Conservation (phyloP, 2,797 vertebrate species). For the Typhlichthys subterraneus region DNA sequence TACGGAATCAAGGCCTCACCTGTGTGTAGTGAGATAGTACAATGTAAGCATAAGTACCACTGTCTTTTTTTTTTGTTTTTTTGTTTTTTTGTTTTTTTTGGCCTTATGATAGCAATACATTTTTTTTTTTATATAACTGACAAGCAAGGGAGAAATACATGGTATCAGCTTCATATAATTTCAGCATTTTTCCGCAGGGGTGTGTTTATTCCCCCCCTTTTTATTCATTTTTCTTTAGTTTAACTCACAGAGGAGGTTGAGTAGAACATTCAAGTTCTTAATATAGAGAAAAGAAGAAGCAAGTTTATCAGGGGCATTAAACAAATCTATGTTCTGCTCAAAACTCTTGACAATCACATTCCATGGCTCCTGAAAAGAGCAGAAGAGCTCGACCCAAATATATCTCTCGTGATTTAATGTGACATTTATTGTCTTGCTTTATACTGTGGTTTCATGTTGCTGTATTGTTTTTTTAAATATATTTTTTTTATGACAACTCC, state of each 20-base stretch:
- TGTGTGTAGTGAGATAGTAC: constrained; percentile 40
- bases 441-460: constrained; percentile 55
- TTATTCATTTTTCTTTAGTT: constrained; percentile 32
- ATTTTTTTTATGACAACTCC: constrained; percentile 54
- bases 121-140: constrained; percentile 27
- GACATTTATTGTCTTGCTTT: constrained; percentile 61
- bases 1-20: constrained; percentile 23
- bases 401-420: constrained; percentile 64
- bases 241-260: constrained; percentile 21
- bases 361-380: constrained; percentile 66
- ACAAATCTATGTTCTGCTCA: constrained; percentile 62
- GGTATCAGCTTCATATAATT: constrained; percentile 40
- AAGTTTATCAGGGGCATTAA: constrained; percentile 65
- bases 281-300: constrained; percentile 14
- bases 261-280: constrained; percentile 42
- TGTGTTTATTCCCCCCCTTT: constrained; percentile 8
- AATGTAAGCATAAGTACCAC: constrained; percentile 65
- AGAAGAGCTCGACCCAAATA: constrained; percentile 62
- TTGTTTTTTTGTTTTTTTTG: constrained; percentile 48
- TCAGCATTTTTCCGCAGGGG: constrained; percentile 26
- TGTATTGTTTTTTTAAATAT: constrained; percentile 35
- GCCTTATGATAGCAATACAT: constrained; percentile 65
- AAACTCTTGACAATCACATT: constrained; percentile 75
- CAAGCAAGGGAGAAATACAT: constrained; percentile 48
- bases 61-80: constrained; percentile 49